phyloP scores from a whole-genome alignment of 2,113 vertebrate species.

The Cololabis saira region DNA sequence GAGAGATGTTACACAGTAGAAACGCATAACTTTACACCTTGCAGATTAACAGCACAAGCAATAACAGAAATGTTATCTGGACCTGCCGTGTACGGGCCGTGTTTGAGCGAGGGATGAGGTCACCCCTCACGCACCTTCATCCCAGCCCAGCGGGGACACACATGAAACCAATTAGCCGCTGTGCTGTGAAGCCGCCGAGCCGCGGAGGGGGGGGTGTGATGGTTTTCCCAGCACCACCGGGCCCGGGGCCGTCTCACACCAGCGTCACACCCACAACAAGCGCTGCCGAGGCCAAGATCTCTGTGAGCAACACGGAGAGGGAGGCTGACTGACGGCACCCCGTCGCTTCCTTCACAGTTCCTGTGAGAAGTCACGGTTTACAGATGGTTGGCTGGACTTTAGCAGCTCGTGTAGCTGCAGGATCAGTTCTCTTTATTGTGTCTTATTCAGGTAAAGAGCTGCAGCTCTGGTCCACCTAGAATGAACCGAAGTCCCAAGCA shows the following conservation, averaged over 20 bases:
- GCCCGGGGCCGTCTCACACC: constrained; percentile 12
- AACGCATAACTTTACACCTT: constrained; percentile 25
- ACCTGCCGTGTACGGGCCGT: constrained; percentile 18
- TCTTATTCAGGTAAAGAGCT: not conserved
- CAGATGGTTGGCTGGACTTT: not conserved
- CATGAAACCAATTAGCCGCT: constrained; percentile 73
- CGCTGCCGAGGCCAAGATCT: constrained; percentile 15
- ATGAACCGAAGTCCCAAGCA: no score
- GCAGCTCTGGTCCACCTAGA: no score
- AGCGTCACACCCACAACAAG: constrained; percentile 35
- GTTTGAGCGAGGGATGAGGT: constrained; percentile 60
- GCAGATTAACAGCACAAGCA: constrained; percentile 29
- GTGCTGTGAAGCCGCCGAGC: constrained; percentile 34
- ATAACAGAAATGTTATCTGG: constrained; percentile 44
- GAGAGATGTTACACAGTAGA: not conserved
- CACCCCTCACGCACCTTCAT: constrained; percentile 62
- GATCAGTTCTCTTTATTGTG: not conserved
- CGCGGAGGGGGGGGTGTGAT: constrained; percentile 44
- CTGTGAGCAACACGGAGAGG: constrained; percentile 15
- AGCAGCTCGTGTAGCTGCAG: not conserved
- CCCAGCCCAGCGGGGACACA: constrained; percentile 45
- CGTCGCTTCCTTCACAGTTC: not conserved
- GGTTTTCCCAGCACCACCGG: constrained; percentile 65
- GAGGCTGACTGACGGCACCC: constrained; percentile 24
- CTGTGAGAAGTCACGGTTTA: not conserved